Evolutionary conservation across 2,797 vertebrate genomes (phyloP).

Genomic region (Lepus oiostolus): DNA sequence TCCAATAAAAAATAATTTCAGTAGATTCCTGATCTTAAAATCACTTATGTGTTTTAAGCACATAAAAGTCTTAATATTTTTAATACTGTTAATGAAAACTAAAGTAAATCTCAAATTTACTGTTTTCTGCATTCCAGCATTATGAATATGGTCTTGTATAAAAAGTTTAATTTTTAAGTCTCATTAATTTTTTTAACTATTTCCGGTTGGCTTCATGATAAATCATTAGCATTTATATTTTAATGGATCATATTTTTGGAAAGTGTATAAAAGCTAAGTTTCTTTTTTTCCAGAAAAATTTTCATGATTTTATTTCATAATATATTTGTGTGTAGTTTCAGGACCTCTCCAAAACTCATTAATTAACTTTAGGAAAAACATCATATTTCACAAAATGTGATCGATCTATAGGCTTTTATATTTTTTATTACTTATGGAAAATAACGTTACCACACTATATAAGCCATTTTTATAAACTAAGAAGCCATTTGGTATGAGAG

Average conservation of each 20-base stretch:
- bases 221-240: not conserved
- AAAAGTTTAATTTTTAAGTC: not conserved
- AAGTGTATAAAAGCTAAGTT: conserved; percentile 19
- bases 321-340: not conserved
- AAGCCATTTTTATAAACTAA: conserved; percentile 40
- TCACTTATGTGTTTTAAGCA: conserved; percentile 4
- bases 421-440: conserved; percentile 35
- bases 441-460: conserved; percentile 7
- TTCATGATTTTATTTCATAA: not conserved
- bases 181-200: not conserved
- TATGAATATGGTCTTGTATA: not conserved
- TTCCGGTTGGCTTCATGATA: not conserved
- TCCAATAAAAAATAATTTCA: not conserved
- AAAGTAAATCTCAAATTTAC: conserved; percentile 48
- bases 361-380: not conserved
- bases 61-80: not conserved
- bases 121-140: not conserved
- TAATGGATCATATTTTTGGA: not conserved
- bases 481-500: conserved; percentile 1
- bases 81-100: conserved; percentile 12
- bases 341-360: not conserved
- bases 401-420: too few species aligned
- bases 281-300: conserved; percentile 37
- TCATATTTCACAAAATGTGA: not conserved
- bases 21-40: conserved; percentile 37